A percentile compares a stretch with the other conserved stretches of the same genome.
Evolutionary conservation across 2,888 invertebrate species (phyloP).

Genomic region (Hoplodrina blanda): DNA sequence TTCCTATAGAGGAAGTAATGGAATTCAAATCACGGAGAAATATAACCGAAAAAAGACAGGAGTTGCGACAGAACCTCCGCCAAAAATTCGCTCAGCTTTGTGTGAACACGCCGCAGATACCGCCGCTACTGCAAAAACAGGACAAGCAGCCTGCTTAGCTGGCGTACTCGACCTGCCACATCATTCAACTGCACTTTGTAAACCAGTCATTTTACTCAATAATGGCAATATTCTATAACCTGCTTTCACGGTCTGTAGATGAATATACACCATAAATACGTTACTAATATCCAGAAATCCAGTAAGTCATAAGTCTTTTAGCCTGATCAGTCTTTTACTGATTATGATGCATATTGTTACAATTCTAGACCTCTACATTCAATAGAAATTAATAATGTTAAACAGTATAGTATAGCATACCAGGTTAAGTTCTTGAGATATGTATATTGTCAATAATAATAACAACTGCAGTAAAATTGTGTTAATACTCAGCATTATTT

Average conservation of each 20-base stretch:
- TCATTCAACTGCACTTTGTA: constrained; percentile 74
- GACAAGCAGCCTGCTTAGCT: constrained; percentile 75
- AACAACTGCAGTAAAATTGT: constrained; percentile 38
- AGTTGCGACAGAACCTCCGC: constrained; percentile 95
- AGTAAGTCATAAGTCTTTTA: constrained; percentile 40
- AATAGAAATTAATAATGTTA: constrained; percentile 46
- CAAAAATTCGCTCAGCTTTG: constrained; percentile 96
- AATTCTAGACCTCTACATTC: constrained; percentile 38
- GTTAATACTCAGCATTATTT: constrained; percentile 47
- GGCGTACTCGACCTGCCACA: constrained; percentile 24
- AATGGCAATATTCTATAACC: constrained; percentile 54
- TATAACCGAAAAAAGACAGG: constrained; percentile 94
- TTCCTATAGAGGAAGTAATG: constrained; percentile 96
- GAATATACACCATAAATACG: constrained; percentile 46
- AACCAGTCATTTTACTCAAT: constrained; percentile 44
- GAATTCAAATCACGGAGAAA: constrained; percentile 96
- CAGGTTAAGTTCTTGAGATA: constrained; percentile 49
- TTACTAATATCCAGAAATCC: constrained; percentile 36
- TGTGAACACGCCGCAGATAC: constrained; percentile 85
- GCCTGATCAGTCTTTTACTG: constrained; percentile 29
- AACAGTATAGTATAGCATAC: constrained; percentile 20
- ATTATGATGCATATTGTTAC: constrained; percentile 33
- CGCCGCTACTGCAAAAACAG: constrained; percentile 65
- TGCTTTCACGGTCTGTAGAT: constrained; percentile 55
- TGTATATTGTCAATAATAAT: constrained; percentile 30